Percentiles rank a stretch among this genome's conserved stretches.
Conservation (phyloP, 2,797 vertebrate genomes). For the Leucoraja ocellata region DNA sequence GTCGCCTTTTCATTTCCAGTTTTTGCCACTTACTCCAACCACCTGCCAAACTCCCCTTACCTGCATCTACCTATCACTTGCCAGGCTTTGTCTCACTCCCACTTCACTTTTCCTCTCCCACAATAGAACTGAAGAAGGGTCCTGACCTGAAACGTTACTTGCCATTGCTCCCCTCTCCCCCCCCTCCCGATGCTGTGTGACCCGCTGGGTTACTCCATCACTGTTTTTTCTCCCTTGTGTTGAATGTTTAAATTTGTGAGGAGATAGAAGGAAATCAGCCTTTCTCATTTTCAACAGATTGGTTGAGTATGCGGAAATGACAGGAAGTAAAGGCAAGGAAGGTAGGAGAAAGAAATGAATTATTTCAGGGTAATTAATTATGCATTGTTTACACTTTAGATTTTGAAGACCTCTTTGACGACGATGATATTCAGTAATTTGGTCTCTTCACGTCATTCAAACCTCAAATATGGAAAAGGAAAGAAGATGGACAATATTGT, state of each 20-base stretch:
- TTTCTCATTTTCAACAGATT: not conserved
- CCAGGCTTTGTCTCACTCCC: too few relatives aligned
- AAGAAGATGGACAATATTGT: not conserved
- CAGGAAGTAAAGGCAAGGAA: not conserved
- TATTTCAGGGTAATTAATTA: not conserved
- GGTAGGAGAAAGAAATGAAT: too few relatives aligned
- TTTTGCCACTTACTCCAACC: too few relatives aligned
- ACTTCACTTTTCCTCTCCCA: too few relatives aligned
- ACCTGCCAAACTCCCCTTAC: too few relatives aligned
- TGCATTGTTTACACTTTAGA: constrained; percentile 50
- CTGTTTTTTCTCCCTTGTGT: not conserved
- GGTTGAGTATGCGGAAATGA: not conserved
- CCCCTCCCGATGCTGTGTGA: too few relatives aligned
- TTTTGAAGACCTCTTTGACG: constrained; percentile 71
- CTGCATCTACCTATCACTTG: too few relatives aligned
- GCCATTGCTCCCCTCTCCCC: too few relatives aligned
- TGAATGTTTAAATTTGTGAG: not conserved
- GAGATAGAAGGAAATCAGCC: not conserved
- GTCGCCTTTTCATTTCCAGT: too few relatives aligned
- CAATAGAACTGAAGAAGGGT: too few relatives aligned
- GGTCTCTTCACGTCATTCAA: not conserved
- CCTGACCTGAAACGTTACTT: too few relatives aligned
- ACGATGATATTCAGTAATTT: constrained; percentile 65
- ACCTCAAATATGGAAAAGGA: not conserved
- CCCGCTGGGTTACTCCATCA: too few relatives aligned